These are phyloP conservation scores for Raja brachyura DNA, from an alignment of 2,113 vertebrate species.

Conservation along the genomic window DNA sequence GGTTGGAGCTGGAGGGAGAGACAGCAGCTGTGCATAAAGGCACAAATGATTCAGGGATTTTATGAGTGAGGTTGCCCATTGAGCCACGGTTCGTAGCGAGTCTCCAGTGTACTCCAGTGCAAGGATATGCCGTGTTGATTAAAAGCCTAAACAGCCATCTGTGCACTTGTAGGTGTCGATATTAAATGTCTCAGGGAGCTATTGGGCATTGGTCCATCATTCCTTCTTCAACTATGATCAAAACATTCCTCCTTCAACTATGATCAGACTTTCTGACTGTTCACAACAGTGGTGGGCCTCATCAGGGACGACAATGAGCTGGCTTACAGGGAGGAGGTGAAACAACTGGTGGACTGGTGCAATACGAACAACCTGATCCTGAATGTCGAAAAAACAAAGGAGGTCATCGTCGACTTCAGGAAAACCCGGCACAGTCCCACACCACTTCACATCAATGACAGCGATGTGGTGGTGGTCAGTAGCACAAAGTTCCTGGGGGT, in stretches of 20 bases:
- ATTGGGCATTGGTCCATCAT: not conserved
- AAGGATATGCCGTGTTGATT: not conserved
- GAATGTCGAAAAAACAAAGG: no score
- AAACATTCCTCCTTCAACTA: not conserved
- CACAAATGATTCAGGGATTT: not conserved
- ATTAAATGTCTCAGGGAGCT: not conserved
- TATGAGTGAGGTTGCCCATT: not conserved
- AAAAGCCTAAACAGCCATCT: not conserved
- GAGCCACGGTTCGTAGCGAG: not conserved
- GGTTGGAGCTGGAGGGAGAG: not conserved
- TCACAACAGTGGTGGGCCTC: no score
- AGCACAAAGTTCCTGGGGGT: no score
- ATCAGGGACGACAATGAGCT: no score
- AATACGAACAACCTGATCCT: no score
- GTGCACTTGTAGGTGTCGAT: not conserved
- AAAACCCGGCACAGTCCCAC: no score
- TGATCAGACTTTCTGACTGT: not conserved
- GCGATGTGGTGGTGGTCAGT: no score
- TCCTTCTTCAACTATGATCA: not conserved
- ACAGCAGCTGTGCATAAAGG: not conserved
- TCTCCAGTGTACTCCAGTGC: not conserved
- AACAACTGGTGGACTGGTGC: no score
- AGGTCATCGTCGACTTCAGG: no score
- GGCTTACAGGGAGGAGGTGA: no score
- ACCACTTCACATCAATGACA: no score